These are phyloP conservation scores for Aphaenogaster ashmeadi DNA, from an alignment of 1,140 invertebrate genomes.

Conservation along the genomic window DNA sequence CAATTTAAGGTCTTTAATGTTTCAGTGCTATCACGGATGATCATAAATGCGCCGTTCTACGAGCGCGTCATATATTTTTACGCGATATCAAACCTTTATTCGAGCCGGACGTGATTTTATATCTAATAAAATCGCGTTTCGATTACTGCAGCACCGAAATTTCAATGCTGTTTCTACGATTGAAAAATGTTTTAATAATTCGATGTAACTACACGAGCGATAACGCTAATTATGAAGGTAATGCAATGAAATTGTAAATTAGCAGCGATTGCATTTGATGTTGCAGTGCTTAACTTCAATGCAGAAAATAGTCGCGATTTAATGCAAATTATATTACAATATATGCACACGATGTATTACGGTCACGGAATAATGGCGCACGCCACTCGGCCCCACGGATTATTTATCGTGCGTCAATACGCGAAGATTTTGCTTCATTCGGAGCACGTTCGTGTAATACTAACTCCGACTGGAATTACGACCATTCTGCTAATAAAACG, in stretches of 20 bases:
- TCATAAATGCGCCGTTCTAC: not conserved
- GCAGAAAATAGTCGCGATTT: constrained; percentile 34
- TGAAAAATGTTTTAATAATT: constrained; percentile 50
- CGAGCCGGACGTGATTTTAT: not conserved
- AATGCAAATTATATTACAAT: constrained; percentile 58
- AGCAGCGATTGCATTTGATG: constrained; percentile 39
- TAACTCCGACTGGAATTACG: constrained; percentile 62
- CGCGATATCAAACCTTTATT: not conserved
- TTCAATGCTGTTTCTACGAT: not conserved
- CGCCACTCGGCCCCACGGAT: not conserved
- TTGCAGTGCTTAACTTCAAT: constrained; percentile 40
- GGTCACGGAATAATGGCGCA: constrained; percentile 50
- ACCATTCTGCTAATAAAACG: constrained; percentile 47
- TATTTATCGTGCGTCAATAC: constrained; percentile 63
- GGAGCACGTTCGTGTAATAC: constrained; percentile 49
- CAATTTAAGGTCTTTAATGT: constrained; percentile 25
- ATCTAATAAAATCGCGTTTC: not conserved
- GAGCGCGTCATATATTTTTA: not conserved
- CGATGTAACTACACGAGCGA: not conserved
- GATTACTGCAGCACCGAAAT: not conserved
- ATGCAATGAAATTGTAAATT: constrained; percentile 48
- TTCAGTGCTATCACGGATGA: not conserved
- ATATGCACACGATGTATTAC: constrained; percentile 39
- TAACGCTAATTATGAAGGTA: constrained; percentile 9
- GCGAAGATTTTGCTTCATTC: constrained; percentile 56